Evolutionary conservation across 2,888 invertebrate species (phyloP).

Genomic region (Polyploca ridens): DNA sequence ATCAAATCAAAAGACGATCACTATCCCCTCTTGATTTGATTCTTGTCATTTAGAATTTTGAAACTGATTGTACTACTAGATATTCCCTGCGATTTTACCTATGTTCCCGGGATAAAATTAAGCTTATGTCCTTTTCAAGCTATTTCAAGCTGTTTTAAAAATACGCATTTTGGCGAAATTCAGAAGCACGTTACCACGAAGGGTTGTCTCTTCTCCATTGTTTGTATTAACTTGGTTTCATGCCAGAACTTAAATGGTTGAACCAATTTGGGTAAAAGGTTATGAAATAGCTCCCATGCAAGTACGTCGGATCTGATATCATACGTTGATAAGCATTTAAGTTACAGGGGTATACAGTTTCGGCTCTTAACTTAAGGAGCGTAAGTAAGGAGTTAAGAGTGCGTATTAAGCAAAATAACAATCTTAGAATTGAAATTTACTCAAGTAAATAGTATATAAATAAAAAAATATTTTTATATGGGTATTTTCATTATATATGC

Average conservation of each 20-base stretch:
- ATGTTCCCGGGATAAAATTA: too few relatives aligned
- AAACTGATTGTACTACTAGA: too few relatives aligned
- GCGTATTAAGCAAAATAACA: too few relatives aligned
- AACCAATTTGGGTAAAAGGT: slow-evolving; percentile 35
- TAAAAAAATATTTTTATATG: too few relatives aligned
- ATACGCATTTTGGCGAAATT: background rate
- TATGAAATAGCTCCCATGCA: background rate
- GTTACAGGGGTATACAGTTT: background rate
- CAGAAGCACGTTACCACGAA: background rate
- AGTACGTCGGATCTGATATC: background rate
- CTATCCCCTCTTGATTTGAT: too few relatives aligned
- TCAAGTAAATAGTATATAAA: too few relatives aligned
- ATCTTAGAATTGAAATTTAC: too few relatives aligned
- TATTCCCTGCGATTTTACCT: too few relatives aligned
- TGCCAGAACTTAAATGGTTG: slow-evolving; percentile 28
- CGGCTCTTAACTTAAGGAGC: background rate
- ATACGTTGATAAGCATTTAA: background rate
- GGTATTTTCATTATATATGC: too few relatives aligned
- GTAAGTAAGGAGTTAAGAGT: background rate
- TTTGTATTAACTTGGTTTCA: slow-evolving; percentile 26
- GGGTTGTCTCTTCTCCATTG: slow-evolving; percentile 1
- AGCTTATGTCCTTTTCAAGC: background rate
- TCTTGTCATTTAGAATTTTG: too few relatives aligned
- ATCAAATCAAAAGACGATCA: too few relatives aligned
- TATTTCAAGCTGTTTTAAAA: background rate